Evolutionary conservation across 2,113 vertebrate species (phyloP).

Genomic region (Rhipidura dahli): DNA sequence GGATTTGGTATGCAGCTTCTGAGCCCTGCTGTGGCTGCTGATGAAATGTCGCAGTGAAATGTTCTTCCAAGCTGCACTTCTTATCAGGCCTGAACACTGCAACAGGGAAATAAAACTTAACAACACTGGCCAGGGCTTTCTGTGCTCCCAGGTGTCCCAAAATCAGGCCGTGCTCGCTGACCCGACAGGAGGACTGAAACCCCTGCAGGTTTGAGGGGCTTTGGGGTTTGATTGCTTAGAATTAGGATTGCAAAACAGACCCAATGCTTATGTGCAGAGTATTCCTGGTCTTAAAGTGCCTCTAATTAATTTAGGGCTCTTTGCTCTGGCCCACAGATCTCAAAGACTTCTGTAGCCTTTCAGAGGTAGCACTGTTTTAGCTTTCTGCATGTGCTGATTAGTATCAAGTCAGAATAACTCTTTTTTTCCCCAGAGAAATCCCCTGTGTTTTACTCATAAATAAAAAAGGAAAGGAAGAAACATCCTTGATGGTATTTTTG

Average conservation of each 20-base stretch:
- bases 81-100: background rate
- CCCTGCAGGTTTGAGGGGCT: background rate
- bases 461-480: slow-evolving; percentile 33
- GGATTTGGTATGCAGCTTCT: background rate
- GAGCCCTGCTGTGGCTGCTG: background rate
- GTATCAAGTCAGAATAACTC: slow-evolving; percentile 31
- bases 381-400: slow-evolving; percentile 3
- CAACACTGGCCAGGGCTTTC: background rate
- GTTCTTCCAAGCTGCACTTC: background rate
- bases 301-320: background rate
- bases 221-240: background rate
- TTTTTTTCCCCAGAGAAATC: slow-evolving; percentile 34
- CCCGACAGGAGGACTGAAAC: background rate
- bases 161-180: background rate
- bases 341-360: background rate
- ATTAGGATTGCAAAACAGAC: background rate
- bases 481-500: slow-evolving; percentile 47
- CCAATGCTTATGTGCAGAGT: background rate
- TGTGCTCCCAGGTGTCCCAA: background rate
- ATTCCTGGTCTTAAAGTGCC: background rate
- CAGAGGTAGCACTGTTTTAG: background rate
- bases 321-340: background rate
- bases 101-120: background rate
- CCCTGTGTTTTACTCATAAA: slow-evolving; percentile 30
- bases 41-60: background rate